These are phyloP conservation scores for Dione vanillae DNA, from an alignment of 2,888 invertebrate genomes.

Conservation along the genomic window DNA sequence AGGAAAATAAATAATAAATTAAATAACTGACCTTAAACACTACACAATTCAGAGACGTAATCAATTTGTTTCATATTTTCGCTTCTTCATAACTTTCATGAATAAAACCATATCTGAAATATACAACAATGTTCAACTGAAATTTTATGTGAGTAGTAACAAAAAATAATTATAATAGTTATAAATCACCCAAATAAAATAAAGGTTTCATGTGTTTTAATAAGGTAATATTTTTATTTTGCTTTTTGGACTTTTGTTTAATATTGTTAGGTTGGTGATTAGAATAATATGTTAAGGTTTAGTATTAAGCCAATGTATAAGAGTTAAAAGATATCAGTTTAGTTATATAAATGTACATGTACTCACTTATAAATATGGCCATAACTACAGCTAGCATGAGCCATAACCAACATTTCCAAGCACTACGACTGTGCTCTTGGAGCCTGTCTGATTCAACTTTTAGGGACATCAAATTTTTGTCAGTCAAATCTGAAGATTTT, in stretches of 20 bases:
- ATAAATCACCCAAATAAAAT: background rate
- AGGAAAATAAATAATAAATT: background rate
- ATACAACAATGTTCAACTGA: constrained; percentile 42
- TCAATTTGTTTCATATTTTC: constrained; percentile 61
- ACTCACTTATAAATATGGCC: constrained; percentile 93
- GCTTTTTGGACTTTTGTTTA: no score
- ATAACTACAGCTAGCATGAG: constrained; percentile 93
- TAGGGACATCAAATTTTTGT: constrained; percentile 90
- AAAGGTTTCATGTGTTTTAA: no score
- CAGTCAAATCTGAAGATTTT: constrained; percentile 91
- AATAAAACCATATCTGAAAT: constrained; percentile 95
- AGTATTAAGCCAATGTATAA: no score
- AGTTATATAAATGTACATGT: no score
- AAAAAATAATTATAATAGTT: background rate
- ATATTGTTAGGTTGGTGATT: no score
- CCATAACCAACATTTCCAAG: constrained; percentile 98
- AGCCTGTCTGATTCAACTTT: constrained; percentile 92
- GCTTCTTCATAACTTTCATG: constrained; percentile 95
- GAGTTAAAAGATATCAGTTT: no score
- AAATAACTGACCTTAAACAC: constrained; percentile 21
- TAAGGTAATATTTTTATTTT: no score
- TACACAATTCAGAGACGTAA: constrained; percentile 5
- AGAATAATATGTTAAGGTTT: no score
- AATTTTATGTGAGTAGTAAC: background rate
- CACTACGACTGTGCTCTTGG: constrained; percentile 92